Evolutionary conservation across 2,888 invertebrate species (phyloP).

Genomic region (Ernsta delagoae): DNA sequence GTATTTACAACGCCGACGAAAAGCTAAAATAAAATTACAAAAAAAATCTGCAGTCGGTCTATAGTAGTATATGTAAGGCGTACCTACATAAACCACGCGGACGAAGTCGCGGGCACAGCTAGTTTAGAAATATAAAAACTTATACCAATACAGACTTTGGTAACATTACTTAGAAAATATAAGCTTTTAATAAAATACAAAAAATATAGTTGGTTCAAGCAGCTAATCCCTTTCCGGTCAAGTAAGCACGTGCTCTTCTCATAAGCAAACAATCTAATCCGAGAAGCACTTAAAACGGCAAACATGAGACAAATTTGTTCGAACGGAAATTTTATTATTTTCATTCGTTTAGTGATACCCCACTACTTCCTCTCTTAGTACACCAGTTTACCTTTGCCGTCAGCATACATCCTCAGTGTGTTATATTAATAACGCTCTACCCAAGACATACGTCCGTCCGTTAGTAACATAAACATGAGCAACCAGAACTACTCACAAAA

Average conservation of each 20-base stretch:
- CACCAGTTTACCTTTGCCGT: slow-evolving; percentile 38
- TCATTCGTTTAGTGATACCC: slow-evolving; percentile 23
- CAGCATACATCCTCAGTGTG: slow-evolving; percentile 36
- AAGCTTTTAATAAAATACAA: too few relatives aligned
- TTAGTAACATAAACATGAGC: slow-evolving; percentile 15
- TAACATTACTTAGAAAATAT: too few relatives aligned
- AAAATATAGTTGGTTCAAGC: too few relatives aligned
- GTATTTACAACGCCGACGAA: too few relatives aligned
- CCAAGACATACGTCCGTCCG: slow-evolving; percentile 22
- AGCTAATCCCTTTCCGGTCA: slow-evolving; percentile 6
- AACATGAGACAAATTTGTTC: slow-evolving; percentile 19
- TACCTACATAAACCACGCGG: too few relatives aligned
- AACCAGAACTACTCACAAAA: slow-evolving; percentile 7
- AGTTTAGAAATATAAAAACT: too few relatives aligned
- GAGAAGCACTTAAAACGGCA: slow-evolving; percentile 10
- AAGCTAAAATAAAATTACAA: too few relatives aligned
- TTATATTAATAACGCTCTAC: slow-evolving; percentile 23
- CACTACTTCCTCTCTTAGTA: slow-evolving; percentile 35
- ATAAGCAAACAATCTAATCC: slow-evolving; percentile 11
- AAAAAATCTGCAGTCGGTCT: too few relatives aligned
- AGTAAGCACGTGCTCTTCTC: slow-evolving; percentile 5
- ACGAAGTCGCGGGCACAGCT: too few relatives aligned
- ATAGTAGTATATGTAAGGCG: too few relatives aligned
- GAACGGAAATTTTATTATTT: slow-evolving; percentile 18
- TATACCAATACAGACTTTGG: too few relatives aligned